These are phyloP conservation scores for Cataglyphis albicans DNA, from an alignment of 2,888 invertebrate species.

Conservation along the genomic window DNA sequence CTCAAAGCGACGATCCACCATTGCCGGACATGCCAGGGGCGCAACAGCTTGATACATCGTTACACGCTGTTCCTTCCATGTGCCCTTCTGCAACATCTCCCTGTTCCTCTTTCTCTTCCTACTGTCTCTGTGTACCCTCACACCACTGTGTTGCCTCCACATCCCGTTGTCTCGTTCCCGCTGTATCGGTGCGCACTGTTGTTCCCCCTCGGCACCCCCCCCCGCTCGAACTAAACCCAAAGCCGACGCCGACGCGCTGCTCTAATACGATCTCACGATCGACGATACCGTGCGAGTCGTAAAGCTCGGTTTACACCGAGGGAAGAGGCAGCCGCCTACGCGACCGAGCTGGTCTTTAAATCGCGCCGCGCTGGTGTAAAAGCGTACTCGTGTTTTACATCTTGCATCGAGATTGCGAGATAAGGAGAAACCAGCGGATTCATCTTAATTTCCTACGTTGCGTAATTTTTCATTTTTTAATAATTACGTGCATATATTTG, in stretches of 20 bases:
- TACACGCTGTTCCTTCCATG: conserved; percentile 84
- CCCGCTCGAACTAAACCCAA: conserved; percentile 64
- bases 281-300: conserved; percentile 70
- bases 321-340: conserved; percentile 70
- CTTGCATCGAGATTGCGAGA: conserved; percentile 19
- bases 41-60: conserved; percentile 86
- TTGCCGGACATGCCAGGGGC: conserved; percentile 85
- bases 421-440: not conserved
- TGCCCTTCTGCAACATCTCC: conserved; percentile 62
- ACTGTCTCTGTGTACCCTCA: conserved; percentile 30
- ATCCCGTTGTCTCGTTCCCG: conserved; percentile 34
- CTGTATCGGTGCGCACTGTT: conserved; percentile 35
- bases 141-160: conserved; percentile 25
- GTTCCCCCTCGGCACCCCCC: conserved; percentile 57
- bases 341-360: conserved; percentile 71
- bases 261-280: conserved; percentile 78
- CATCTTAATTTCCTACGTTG: not conserved
- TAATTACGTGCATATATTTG: not conserved
- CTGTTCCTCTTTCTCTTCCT: conserved; percentile 46
- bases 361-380: conserved; percentile 56
- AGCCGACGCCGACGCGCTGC: conserved; percentile 67
- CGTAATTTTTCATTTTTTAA: not conserved
- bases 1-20: conserved; percentile 84
- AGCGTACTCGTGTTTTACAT: conserved; percentile 23
- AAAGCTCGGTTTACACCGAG: conserved; percentile 73